A percentile compares a stretch with the other conserved stretches of the same genome.
These are phyloP conservation scores for Tychaedon coryphoeus DNA, from an alignment of 2,113 vertebrate genomes.

Conservation along the genomic window DNA sequence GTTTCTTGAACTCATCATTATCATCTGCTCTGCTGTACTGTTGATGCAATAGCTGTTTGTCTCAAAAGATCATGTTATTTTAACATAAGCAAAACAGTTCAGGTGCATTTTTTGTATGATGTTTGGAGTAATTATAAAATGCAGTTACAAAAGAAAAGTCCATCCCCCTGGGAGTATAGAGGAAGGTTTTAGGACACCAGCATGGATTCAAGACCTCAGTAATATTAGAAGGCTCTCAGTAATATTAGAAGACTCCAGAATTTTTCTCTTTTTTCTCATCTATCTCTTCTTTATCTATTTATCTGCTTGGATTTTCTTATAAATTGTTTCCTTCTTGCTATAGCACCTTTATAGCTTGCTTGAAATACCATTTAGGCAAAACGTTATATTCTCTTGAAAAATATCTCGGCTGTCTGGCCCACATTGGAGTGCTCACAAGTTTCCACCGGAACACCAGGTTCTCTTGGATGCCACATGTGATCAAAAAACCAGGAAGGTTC, in stretches of 20 bases:
- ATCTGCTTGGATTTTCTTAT: not conserved
- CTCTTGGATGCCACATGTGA: not conserved
- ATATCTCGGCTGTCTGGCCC: not conserved
- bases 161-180: not conserved
- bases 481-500: not conserved
- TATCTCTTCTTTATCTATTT: not conserved
- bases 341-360: not conserved
- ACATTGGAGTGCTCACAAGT: not conserved
- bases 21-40: not conserved
- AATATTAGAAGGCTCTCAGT: not conserved
- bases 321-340: not conserved
- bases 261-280: not conserved
- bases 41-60: not conserved
- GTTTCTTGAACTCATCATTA: not conserved
- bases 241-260: not conserved
- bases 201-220: not conserved
- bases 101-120: not conserved
- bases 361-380: not conserved
- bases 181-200: not conserved
- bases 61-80: not conserved
- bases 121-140: not conserved
- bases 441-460: not conserved
- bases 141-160: not conserved
- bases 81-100: not conserved
- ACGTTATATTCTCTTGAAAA: not conserved